phyloP scores from a whole-genome alignment of 2,113 vertebrate genomes.

The Ciconia boyciana region DNA sequence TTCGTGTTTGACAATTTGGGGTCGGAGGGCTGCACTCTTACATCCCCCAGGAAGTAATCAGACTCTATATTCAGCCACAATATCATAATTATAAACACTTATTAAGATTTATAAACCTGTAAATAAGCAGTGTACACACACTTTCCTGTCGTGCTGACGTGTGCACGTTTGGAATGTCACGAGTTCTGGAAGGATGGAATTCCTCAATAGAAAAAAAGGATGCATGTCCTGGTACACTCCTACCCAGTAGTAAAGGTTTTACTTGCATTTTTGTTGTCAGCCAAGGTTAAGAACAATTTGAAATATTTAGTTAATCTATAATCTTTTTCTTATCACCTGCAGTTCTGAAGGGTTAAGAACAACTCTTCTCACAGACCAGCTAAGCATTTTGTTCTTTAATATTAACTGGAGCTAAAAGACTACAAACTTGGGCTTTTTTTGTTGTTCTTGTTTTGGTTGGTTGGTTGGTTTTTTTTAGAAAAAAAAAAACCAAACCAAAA shows the following conservation, averaged over 20 bases:
- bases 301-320: constrained; percentile 41
- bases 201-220: neutral
- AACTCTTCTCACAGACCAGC: neutral
- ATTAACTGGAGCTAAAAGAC: neutral
- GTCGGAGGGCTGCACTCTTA: neutral
- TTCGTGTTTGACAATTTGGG: neutral
- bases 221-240: neutral
- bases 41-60: neutral
- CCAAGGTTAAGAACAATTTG: neutral
- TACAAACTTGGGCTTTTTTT: neutral
- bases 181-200: neutral
- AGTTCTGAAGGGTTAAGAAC: neutral
- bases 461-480: neutral
- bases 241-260: neutral
- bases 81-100: neutral
- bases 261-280: neutral
- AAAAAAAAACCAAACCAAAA: too few species aligned
- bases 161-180: neutral
- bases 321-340: constrained; percentile 17
- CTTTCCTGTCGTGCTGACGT: neutral
- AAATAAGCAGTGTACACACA: neutral
- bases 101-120: neutral
- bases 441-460: neutral
- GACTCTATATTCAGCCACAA: neutral
- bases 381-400: constrained; percentile 15